These are phyloP conservation scores for Aphelenchoides bicaudatus DNA, from an alignment of 2,888 invertebrate genomes.

Conservation along the genomic window DNA sequence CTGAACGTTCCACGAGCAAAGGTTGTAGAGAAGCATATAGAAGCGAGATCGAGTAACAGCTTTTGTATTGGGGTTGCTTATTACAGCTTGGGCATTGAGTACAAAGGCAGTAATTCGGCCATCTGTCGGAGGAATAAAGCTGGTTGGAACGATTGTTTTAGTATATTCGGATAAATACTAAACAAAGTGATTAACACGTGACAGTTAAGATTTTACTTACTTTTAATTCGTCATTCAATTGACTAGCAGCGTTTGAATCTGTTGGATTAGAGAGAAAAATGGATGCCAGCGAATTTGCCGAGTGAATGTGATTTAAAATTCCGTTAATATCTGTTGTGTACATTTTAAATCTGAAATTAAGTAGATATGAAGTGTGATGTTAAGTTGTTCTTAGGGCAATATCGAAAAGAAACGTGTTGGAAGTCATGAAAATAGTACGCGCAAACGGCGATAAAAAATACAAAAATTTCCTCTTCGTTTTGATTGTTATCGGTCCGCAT, in stretches of 20 bases:
- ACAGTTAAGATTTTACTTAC: background rate
- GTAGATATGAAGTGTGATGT: no score
- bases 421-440: no score
- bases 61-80: background rate
- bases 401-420: no score
- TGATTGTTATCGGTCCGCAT: no score
- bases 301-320: no score
- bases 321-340: no score
- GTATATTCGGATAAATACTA: background rate
- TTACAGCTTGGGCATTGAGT: slow-evolving; percentile 9
- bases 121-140: background rate
- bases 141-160: background rate
- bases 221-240: slow-evolving; percentile 1
- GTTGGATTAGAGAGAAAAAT: slow-evolving; percentile 3
- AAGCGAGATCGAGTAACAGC: slow-evolving; percentile 15
- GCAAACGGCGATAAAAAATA: no score
- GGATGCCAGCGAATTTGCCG: background rate
- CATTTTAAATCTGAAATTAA: no score
- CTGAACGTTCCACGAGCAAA: slow-evolving; percentile 39
- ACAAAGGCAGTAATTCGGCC: slow-evolving; percentile 5
- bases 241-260: background rate
- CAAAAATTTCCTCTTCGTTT: no score
- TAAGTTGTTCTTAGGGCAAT: no score
- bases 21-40: slow-evolving; percentile 15
- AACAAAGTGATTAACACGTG: background rate